Evolutionary conservation across 1,140 invertebrate genomes (phyloP), one percentile per base, ranked within the genome.

Genomic region (Pseudobourletiella spinata): DNA sequence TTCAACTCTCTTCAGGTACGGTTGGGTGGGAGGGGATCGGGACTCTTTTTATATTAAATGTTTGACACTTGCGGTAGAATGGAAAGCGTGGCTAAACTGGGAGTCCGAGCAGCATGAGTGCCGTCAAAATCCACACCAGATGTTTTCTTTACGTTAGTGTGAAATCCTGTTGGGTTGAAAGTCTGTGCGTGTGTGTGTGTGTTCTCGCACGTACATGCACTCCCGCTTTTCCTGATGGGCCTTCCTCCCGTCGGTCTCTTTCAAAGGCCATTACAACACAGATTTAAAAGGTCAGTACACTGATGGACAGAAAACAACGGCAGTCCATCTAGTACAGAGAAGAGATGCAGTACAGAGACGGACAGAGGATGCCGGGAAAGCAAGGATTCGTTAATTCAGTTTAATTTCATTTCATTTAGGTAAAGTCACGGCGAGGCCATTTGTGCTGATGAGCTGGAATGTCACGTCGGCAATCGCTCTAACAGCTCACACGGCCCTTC

Each of bases 321-420:
- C 11, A 11, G n/a, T 11, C 11, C 35, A 39, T 11, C 35, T n/a
- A 11, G 44, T 48, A 48, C 8, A 6, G 6, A 48, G 22, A 48
- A 48, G 44, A 18, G 6, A 48, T 4, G 20, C 22, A 6, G 29
- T 20, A 39, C 22, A 26, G 42, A 58, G 22, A 26, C 20, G 20
- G 50, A 50, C 16, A 26, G 43, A 24, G 39, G 50, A 59, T 22
- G 44, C 0, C 43, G 43, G 57, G 57, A 18, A 59, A 57, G 22
- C 54, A 24, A 30, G 59, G 20, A 16, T 28, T 39, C 52, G 48
- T 54, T 61, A 54, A 61, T 61, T 52, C 42, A 52, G 39, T 50
- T 52, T 52, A 52, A 25, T 50, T 55, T 61, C 59, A 54, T 61
- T 61, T 61, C 59, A 61, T 61, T 61, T 61, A 61, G 48, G 46